Evolutionary conservation across 2,113 vertebrate genomes (phyloP).

Genomic region (Naja naja): DNA sequence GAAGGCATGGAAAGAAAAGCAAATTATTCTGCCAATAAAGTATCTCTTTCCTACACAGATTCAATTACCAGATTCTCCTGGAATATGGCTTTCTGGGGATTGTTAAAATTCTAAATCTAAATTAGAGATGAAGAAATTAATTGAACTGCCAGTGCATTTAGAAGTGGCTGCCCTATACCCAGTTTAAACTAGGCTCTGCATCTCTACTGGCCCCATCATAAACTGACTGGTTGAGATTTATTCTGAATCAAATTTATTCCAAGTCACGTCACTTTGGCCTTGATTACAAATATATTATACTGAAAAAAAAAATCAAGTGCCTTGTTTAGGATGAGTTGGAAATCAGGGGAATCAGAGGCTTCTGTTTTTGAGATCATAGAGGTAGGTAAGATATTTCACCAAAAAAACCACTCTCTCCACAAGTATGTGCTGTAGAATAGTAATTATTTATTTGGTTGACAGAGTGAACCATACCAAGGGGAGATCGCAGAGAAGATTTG

Average conservation of each 20-base stretch:
- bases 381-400: slow-evolving; percentile 16
- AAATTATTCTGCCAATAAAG: neutral
- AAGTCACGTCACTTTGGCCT: slow-evolving; percentile 38
- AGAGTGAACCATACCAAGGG: slow-evolving; percentile 9
- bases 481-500: neutral
- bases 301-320: slow-evolving; percentile 38
- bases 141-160: slow-evolving; percentile 46
- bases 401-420: slow-evolving; percentile 37
- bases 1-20: neutral
- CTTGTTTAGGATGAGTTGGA: slow-evolving; percentile 42
- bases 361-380: slow-evolving; percentile 45
- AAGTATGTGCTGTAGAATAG: slow-evolving; percentile 14
- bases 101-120: slow-evolving; percentile 40
- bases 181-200: slow-evolving; percentile 44
- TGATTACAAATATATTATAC: slow-evolving; percentile 55
- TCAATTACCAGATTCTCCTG: slow-evolving; percentile 5
- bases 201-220: neutral
- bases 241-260: slow-evolving; percentile 51
- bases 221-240: slow-evolving; percentile 48
- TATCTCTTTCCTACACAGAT: neutral
- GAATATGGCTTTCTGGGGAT: neutral
- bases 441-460: slow-evolving; percentile 33
- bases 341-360: slow-evolving; percentile 47
- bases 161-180: slow-evolving; percentile 23
- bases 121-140: slow-evolving; percentile 50